phyloP scores from a whole-genome alignment of 2,888 invertebrate genomes.

The Pristionchus entomophagus region DNA sequence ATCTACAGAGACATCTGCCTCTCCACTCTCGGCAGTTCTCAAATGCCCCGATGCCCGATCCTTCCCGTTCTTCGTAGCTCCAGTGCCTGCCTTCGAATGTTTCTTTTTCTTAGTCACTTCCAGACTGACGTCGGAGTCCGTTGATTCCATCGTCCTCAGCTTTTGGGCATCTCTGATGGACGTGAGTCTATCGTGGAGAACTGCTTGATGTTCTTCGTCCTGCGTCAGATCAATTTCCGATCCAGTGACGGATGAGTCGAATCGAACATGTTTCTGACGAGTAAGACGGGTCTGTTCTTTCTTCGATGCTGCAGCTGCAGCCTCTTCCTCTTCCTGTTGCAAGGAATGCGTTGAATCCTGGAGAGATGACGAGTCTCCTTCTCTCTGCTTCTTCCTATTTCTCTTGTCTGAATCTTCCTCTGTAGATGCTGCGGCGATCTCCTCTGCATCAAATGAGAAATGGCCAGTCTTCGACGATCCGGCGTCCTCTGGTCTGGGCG shows the following conservation, averaged over 20 bases:
- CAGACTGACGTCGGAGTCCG: background rate
- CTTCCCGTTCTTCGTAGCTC: background rate
- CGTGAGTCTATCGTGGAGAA: background rate
- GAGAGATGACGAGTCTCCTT: background rate
- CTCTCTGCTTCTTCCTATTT: background rate
- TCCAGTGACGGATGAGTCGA: constrained; percentile 16
- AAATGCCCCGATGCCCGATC: background rate
- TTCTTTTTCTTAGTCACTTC: background rate
- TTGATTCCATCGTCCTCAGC: constrained; percentile 47
- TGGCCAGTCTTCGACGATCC: background rate
- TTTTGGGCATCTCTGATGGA: background rate
- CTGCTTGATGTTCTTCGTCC: background rate
- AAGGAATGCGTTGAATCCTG: too few relatives aligned
- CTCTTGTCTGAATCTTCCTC: background rate
- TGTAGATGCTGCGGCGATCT: background rate
- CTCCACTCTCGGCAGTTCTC: constrained; percentile 7
- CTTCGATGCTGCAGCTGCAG: background rate
- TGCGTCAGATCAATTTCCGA: background rate
- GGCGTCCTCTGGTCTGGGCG: background rate
- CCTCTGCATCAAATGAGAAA: constrained; percentile 28
- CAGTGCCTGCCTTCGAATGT: background rate
- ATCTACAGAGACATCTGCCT: background rate
- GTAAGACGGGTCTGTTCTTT: background rate
- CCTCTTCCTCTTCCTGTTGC: background rate
- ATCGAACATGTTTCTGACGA: constrained; percentile 10